phyloP scores from a whole-genome alignment of 2,888 invertebrate genomes.

The Amphimallon solstitiale region DNA sequence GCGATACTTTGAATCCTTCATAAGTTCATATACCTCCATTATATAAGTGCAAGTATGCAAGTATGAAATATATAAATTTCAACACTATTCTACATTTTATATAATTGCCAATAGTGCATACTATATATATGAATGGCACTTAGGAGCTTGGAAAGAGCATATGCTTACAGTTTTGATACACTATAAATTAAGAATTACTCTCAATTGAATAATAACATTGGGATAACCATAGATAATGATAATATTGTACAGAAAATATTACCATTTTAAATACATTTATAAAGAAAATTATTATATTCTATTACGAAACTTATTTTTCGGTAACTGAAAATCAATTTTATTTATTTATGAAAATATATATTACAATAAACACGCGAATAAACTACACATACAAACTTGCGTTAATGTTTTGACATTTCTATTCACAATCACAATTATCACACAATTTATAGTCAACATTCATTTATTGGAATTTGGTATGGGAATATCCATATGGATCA shows the following conservation, averaged over 20 bases:
- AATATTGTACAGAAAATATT: not conserved
- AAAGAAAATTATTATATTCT: too few relatives aligned
- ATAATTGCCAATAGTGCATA: not conserved
- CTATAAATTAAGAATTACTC: slow-evolving; percentile 6
- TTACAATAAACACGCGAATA: not conserved
- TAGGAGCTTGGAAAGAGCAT: not conserved
- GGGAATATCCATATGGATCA: too few relatives aligned
- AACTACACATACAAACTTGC: not conserved
- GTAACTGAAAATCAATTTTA: too few relatives aligned
- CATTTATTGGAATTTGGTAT: too few relatives aligned
- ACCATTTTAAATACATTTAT: too few relatives aligned
- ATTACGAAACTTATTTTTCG: too few relatives aligned
- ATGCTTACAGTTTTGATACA: not conserved
- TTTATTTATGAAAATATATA: too few relatives aligned
- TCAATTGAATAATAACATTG: slow-evolving; percentile 11
- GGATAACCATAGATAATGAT: slow-evolving; percentile 1
- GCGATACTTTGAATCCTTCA: slow-evolving; percentile 84
- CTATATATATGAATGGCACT: not conserved
- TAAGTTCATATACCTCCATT: slow-evolving; percentile 81
- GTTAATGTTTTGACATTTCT: slow-evolving; percentile 30
- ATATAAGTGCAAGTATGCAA: slow-evolving; percentile 18
- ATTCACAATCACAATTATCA: too few relatives aligned
- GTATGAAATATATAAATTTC: not conserved
- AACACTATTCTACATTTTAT: slow-evolving; percentile 27
- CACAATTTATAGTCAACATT: too few relatives aligned